These are phyloP conservation scores for Chroicocephalus ridibundus DNA, from an alignment of 2,113 vertebrate genomes.

Conservation along the genomic window DNA sequence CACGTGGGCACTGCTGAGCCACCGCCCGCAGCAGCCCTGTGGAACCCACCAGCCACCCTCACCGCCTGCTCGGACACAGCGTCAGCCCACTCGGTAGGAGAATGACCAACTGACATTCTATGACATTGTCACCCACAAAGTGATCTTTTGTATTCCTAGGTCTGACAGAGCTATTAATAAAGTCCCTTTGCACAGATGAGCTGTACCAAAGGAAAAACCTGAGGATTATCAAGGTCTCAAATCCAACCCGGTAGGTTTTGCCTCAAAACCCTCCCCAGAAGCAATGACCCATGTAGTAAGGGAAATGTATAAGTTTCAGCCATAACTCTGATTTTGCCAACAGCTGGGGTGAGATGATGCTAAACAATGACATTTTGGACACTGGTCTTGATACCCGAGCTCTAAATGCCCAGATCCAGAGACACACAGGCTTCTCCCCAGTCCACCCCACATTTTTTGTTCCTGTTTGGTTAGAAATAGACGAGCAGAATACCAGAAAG, in stretches of 20 bases:
- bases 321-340: not conserved
- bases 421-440: accelerated
- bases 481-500: not conserved
- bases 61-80: not conserved
- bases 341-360: not conserved
- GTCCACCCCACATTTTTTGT: not conserved
- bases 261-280: not conserved
- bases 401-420: not conserved
- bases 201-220: not conserved
- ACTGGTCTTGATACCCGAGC: not conserved
- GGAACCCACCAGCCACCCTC: not conserved
- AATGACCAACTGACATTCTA: not conserved
- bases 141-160: not conserved
- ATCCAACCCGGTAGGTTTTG: not conserved
- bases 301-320: not conserved
- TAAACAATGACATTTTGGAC: not conserved
- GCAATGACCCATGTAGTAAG: not conserved
- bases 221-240: not conserved
- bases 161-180: not conserved
- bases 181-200: not conserved
- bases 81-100: not conserved
- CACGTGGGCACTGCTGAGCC: too few species aligned
- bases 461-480: not conserved
- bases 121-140: not conserved
- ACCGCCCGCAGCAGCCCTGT: too few species aligned